Conservation (phyloP, 2,888 invertebrate species). For the Lasioglossum figueresi region DNA sequence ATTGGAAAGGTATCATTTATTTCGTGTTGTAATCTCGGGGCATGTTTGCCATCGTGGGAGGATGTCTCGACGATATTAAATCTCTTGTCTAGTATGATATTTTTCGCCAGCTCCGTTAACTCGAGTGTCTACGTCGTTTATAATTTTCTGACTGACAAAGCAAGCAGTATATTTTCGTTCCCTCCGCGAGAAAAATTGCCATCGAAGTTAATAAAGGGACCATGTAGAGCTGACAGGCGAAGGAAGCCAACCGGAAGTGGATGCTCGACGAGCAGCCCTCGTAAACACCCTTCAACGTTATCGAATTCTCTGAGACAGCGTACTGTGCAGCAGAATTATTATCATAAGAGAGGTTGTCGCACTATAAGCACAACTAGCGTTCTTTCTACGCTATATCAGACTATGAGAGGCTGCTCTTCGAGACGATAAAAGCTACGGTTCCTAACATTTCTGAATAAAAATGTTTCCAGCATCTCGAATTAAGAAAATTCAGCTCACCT, state of each 20-base stretch:
- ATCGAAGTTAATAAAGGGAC: constrained; percentile 1
- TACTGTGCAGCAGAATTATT: not conserved
- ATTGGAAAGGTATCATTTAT: not conserved
- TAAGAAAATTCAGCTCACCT: too few relatives aligned
- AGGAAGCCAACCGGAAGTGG: not conserved
- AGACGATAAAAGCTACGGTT: not conserved
- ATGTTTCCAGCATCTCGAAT: too few relatives aligned
- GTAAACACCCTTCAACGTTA: not conserved
- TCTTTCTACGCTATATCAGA: not conserved
- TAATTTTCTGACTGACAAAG: not conserved
- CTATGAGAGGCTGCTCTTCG: not conserved
- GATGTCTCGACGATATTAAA: not conserved
- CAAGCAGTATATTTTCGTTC: not conserved
- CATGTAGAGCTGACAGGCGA: not conserved
- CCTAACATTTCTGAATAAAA: too few relatives aligned
- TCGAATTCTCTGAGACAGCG: constrained; percentile 18
- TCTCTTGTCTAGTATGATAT: not conserved
- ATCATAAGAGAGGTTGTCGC: not conserved
- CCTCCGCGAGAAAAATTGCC: not conserved
- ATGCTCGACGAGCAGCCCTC: not conserved
- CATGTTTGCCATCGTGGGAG: too few relatives aligned
- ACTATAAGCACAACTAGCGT: not conserved
- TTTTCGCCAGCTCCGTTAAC: not conserved
- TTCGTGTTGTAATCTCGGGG: not conserved
- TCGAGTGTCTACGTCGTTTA: not conserved